Evolutionary conservation across 2,113 vertebrate genomes (phyloP).

Genomic region (Mystacornis crossleyi): DNA sequence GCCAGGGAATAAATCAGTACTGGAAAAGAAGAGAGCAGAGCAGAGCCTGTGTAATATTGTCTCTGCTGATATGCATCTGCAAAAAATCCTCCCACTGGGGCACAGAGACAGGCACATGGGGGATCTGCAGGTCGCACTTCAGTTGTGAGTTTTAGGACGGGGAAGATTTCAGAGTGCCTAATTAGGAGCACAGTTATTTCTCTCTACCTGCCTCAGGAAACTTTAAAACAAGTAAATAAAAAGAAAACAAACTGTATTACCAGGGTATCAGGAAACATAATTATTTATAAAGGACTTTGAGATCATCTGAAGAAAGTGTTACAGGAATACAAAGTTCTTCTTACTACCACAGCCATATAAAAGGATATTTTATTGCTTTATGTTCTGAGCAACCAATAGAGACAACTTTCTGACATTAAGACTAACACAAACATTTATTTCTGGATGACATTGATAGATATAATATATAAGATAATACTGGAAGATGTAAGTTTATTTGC

Average conservation of each 20-base stretch:
- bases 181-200: not conserved
- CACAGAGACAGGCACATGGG: fast-evolving
- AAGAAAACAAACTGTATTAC: not conserved
- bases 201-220: not conserved
- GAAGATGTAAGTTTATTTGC: not conserved
- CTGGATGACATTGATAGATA: not conserved
- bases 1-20: not conserved
- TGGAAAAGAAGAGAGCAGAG: not conserved
- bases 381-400: not conserved
- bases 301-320: not conserved
- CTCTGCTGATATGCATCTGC: not conserved
- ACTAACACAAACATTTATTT: not conserved
- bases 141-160: not conserved
- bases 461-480: not conserved
- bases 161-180: not conserved
- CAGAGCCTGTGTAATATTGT: not conserved
- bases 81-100: not conserved
- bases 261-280: not conserved
- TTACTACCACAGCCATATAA: not conserved
- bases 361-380: not conserved
- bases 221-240: not conserved
- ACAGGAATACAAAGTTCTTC: not conserved
- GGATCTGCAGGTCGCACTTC: not conserved
- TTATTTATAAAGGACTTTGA: not conserved
- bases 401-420: not conserved